A percentile compares a stretch with the other conserved stretches of the same genome.
phyloP scores from a whole-genome alignment of 2,888 invertebrate genomes.

The Automeris io region DNA sequence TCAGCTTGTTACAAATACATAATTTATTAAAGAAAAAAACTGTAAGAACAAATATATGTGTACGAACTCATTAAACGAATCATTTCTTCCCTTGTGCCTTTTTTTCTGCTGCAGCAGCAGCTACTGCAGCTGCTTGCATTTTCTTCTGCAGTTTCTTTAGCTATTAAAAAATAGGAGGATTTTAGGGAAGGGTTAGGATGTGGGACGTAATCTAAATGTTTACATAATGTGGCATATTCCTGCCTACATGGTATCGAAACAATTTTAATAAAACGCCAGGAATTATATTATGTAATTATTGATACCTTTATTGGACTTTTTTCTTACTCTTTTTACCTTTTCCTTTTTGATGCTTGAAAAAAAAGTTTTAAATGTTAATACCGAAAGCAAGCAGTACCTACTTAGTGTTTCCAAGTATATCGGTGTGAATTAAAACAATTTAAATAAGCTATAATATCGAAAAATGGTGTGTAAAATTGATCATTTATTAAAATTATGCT shows the following conservation, averaged over 20 bases:
- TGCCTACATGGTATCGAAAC: not conserved
- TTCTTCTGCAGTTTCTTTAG: conserved; percentile 48
- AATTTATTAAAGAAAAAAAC: conserved; percentile 1
- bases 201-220: not conserved
- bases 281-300: conserved; percentile 1
- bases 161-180: conserved; percentile 27
- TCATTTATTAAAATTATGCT: conserved; percentile 1
- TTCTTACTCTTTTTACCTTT: conserved; percentile 66
- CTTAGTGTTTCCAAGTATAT: too few relatives aligned
- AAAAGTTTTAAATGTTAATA: too few relatives aligned
- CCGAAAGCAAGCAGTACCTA: too few relatives aligned
- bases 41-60: not conserved
- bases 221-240: not conserved
- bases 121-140: conserved; percentile 33
- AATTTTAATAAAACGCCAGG: conserved; percentile 6
- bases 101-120: conserved; percentile 16
- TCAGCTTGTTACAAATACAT: not conserved
- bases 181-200: conserved; percentile 21
- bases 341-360: conserved; percentile 56
- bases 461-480: too few relatives aligned
- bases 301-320: conserved; percentile 36
- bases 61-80: not conserved
- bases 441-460: too few relatives aligned
- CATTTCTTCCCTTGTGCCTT: conserved; percentile 14
- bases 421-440: too few relatives aligned